phyloP scores from a whole-genome alignment of 2,797 vertebrate species.

The Lycodopsis pacificus region DNA sequence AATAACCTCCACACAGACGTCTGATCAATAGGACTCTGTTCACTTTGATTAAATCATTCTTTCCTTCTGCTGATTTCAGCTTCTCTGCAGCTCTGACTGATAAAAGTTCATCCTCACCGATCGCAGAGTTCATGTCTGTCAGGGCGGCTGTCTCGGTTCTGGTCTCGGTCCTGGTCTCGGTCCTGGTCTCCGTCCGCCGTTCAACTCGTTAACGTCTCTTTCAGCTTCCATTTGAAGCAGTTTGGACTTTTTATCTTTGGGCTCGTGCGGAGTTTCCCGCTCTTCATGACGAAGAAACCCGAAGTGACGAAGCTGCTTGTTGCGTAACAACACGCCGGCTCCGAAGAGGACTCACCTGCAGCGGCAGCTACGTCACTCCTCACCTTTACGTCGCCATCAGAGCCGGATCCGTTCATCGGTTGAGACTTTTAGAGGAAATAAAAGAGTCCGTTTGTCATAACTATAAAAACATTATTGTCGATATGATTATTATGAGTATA shows the following conservation, averaged over 20 bases:
- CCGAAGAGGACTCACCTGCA: not conserved
- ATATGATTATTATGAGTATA: too few relatives aligned
- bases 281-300: slow-evolving; percentile 30
- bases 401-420: not conserved
- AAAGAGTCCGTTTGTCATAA: too few relatives aligned
- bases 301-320: slow-evolving; percentile 38
- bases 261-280: slow-evolving; percentile 45
- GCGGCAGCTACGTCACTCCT: not conserved
- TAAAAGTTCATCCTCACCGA: slow-evolving; percentile 40
- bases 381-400: not conserved
- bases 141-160: slow-evolving; percentile 30
- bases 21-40: not conserved
- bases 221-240: slow-evolving; percentile 54
- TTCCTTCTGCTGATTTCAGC: not conserved
- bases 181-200: slow-evolving; percentile 25
- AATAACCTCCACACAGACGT: too few relatives aligned
- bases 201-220: not conserved
- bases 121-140: slow-evolving; percentile 57
- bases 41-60: not conserved
- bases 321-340: slow-evolving; percentile 14
- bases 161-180: slow-evolving; percentile 17
- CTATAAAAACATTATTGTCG: too few relatives aligned
- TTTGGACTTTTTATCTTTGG: slow-evolving; percentile 54
- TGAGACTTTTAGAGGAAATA: too few relatives aligned
- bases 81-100: too few relatives aligned